Evolutionary conservation across 2,888 invertebrate genomes (phyloP).

Genomic region (Mycalesis mineus): DNA sequence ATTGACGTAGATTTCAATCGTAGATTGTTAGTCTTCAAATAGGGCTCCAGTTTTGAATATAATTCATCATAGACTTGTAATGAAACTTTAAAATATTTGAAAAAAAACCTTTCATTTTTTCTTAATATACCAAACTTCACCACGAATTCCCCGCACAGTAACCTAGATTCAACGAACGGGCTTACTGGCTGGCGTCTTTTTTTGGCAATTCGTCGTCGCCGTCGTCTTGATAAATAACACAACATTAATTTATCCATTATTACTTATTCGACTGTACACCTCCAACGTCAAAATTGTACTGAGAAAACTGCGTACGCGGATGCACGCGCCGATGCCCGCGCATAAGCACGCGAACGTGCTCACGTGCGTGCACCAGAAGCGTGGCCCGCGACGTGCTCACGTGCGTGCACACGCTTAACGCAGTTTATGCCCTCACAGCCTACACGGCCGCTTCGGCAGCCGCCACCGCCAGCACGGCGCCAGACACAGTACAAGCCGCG

Average conservation of each 20-base stretch:
- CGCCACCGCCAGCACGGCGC: too few species aligned
- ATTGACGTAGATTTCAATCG: constrained; percentile 31
- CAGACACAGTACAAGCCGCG: too few species aligned
- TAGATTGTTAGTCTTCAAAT: constrained; percentile 34
- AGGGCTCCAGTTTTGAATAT: constrained; percentile 35
- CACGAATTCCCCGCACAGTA: constrained; percentile 29
- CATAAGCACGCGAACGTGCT: constrained; percentile 26
- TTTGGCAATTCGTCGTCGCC: constrained; percentile 21
- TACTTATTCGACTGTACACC: constrained; percentile 30
- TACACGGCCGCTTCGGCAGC: too few species aligned
- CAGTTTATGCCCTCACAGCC: constrained; percentile 12
- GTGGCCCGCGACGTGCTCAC: constrained; percentile 22
- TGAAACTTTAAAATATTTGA: constrained; percentile 33
- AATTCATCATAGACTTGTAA: constrained; percentile 34
- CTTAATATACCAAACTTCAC: constrained; percentile 32
- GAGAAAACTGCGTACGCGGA: constrained; percentile 25
- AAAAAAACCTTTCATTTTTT: constrained; percentile 32
- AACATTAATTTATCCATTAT: constrained; percentile 32
- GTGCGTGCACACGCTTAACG: constrained; percentile 27
- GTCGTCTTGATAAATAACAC: constrained; percentile 32
- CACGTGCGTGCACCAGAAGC: constrained; percentile 26
- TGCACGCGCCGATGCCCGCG: constrained; percentile 17
- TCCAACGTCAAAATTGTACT: constrained; percentile 31
- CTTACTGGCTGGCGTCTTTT: constrained; percentile 34
- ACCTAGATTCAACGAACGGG: constrained; percentile 34